Evolutionary conservation across 92 coral and sea anemone genomes (phyloP).

Genomic region (Diadumene lineata): DNA sequence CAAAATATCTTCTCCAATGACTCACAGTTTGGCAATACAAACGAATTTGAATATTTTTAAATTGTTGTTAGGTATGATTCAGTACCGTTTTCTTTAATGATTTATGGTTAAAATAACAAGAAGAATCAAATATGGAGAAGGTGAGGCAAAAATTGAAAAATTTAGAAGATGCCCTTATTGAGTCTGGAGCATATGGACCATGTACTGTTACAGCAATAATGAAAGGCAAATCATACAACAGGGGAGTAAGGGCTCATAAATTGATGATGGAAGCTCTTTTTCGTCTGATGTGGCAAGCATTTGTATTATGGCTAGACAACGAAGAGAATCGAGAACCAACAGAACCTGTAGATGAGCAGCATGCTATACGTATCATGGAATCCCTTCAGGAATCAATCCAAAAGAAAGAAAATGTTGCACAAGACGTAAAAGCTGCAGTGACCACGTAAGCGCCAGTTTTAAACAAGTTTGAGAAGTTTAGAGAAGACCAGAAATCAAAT

Average conservation of each 20-base stretch:
- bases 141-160: no score
- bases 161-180: conserved; percentile 50
- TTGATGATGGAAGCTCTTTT: conserved; percentile 46
- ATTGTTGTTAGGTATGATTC: no score
- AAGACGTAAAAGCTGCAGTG: not conserved
- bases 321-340: not conserved
- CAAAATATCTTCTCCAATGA: no score
- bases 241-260: conserved; percentile 56
- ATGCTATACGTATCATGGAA: not conserved
- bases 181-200: conserved; percentile 53
- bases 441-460: not conserved
- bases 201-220: conserved; percentile 20
- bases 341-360: conserved; percentile 1
- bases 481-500: not conserved
- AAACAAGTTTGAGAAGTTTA: conserved; percentile 9
- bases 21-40: no score
- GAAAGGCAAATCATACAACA: conserved; percentile 44
- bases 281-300: conserved; percentile 43
- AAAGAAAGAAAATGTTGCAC: no score
- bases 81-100: no score
- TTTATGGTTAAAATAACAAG: no score
- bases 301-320: conserved; percentile 1
- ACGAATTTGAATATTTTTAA: no score
- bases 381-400: not conserved
- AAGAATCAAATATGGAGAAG: no score